Evolutionary conservation across 2,113 vertebrate species (phyloP), one percentile per base, ranked within the genome.

Genomic region (Ancistrus triradiatus): DNA sequence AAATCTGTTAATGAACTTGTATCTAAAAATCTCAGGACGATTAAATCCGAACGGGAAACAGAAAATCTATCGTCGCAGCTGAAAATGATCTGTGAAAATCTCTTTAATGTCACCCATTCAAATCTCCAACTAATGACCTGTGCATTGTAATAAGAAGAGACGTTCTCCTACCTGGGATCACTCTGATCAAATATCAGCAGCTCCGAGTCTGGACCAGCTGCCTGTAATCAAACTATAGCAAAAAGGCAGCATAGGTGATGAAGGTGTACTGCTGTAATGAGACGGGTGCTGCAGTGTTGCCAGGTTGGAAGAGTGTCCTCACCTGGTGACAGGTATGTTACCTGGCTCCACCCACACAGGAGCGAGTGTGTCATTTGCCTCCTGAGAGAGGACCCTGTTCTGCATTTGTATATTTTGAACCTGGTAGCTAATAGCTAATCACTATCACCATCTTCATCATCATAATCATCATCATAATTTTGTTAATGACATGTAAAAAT

Each of bases 241-340:
- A 13, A 13, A 13, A 28, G 1, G 46, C 22, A 19, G 47, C 28
- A 25, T 13, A 47, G 18, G 44, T 18, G 8, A 18, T 7, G 13
- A 52, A 52, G 51, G 17, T 13, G 15, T 43, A 43, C 19, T 48
- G 11, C 37, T 59, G 14, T 3, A 18, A 13, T 64, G 13, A 3
- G 5, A 49, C 1, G n/a, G 2, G 38, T 51, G 56, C 14, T 55
- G 24, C 2, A 4, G 44, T 28, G 43, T 52, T 55, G 22, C 28
- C 22, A 24, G 24, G 33, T 25, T 59, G 15, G 4, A 65, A 48
- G 15, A 1, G 56, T 52, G 35, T 19, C 2, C 48, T 35, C 65
- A 66, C 53, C 59, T 59, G 72, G 64, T 2, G 73, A 71, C 84
- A 82, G 66, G 74, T 82, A 70, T 38, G 46, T 58, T 42, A 51